Base-by-base conservation (phyloP, 2,113 vertebrate species). In the Bucco capensis region DNA sequence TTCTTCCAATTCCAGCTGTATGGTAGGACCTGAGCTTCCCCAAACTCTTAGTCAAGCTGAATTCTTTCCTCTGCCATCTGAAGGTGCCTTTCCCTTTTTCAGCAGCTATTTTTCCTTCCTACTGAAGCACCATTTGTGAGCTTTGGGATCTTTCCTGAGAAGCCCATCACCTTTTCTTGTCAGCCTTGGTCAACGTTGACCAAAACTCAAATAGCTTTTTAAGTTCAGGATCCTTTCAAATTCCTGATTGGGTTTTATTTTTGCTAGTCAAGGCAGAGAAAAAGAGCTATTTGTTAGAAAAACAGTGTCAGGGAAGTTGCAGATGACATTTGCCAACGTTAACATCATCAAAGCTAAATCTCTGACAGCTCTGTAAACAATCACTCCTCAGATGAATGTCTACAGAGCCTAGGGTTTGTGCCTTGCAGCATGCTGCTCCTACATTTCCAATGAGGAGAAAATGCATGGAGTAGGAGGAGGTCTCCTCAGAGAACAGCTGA, bases 321-420 rank as follows among this genome's bases (percentile, higher is more conserved):
- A 9, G 11, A 18, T 88, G 93, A 85, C 91, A 88, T 93, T 92
- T 95, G 86, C 93, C 92, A 95, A 89, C 0, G 19, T 89, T 79
- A n/a, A 58, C 54, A 89, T 89, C 94, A 90, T 92, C 96, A 71
- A 92, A 95, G 64, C 72, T 76, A 67, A 89, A 96, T 86, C 61
- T 86, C 60, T 91, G 86, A 78, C 92, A 75, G 85, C 91, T 94
- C 96, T 96, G 89, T 89, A 93, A 92, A 88, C 88, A 96, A 86
- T 33, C n/a, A 24, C 50, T 92, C 91, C 77, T 93, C 94, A 72
- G 25, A 53, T 40, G 69, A 67, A 94, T 66, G 79, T 57, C 28
- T 7, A 42, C 50, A 64, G 88, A 78, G 56, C 69, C 84, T n/a
- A 2, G 33, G 81, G 91, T 78, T 50, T 44, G 35, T 77, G 75